These are phyloP conservation scores for Basileuterus tristriatus DNA, from an alignment of 2,797 vertebrate genomes.

Conservation along the genomic window DNA sequence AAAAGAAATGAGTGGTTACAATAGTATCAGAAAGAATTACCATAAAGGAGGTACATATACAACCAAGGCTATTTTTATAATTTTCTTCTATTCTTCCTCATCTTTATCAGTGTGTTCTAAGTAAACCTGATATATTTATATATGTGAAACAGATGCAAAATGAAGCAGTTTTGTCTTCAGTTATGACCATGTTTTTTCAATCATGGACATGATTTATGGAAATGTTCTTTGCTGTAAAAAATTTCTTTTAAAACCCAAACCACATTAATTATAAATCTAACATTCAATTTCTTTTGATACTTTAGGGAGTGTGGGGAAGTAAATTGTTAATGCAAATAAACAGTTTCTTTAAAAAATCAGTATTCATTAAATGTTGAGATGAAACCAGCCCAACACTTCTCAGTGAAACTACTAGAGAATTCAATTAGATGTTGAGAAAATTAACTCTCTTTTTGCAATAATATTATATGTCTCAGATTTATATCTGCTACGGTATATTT, in stretches of 20 bases:
- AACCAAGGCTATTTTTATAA: slow-evolving; percentile 70
- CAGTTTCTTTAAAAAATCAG: slow-evolving; percentile 63
- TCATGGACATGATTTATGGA: slow-evolving; percentile 78
- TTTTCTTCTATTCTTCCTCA: slow-evolving; percentile 73
- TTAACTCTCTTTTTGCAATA: slow-evolving; percentile 32
- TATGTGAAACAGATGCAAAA: slow-evolving; percentile 80
- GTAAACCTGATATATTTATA: slow-evolving; percentile 78
- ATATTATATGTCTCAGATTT: slow-evolving; percentile 44
- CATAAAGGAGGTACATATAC: slow-evolving; percentile 69
- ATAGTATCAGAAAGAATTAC: slow-evolving; percentile 52
- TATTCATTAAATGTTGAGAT: slow-evolving; percentile 60
- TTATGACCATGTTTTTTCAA: slow-evolving; percentile 76
- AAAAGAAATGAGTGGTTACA: slow-evolving; percentile 38
- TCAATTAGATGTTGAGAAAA: slow-evolving; percentile 61
- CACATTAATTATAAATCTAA: slow-evolving; percentile 75
- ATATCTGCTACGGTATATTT: slow-evolving; percentile 31
- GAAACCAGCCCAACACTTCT: slow-evolving; percentile 40
- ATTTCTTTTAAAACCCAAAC: slow-evolving; percentile 67
- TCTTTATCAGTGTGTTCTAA: slow-evolving; percentile 78
- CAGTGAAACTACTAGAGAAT: slow-evolving; percentile 22
- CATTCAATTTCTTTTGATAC: slow-evolving; percentile 54
- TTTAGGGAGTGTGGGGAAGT: slow-evolving; percentile 50
- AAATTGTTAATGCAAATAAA: slow-evolving; percentile 52
- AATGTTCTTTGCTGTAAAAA: slow-evolving; percentile 72
- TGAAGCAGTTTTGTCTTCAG: slow-evolving; percentile 70